Evolutionary conservation across 2,113 vertebrate genomes (phyloP).

Genomic region (Takifugu flavidus): DNA sequence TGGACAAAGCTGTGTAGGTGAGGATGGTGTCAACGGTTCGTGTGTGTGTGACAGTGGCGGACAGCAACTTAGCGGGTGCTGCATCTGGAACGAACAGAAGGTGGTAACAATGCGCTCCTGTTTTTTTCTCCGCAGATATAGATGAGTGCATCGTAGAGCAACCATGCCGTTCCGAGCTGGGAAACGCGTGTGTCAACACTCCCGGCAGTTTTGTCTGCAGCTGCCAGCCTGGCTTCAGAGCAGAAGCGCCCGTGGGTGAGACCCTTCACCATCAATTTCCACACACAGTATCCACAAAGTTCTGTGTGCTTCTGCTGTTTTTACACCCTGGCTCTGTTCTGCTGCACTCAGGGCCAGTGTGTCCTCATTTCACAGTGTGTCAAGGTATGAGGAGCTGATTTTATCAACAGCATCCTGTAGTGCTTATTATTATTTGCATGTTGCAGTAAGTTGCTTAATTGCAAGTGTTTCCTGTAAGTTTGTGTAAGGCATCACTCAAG

Average conservation of each 20-base stretch:
- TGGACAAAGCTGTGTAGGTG: constrained; percentile 72
- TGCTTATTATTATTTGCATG: not conserved
- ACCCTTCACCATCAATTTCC: constrained; percentile 3
- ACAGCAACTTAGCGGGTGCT: too few species aligned
- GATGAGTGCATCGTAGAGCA: constrained; percentile 79
- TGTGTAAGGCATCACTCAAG: not conserved
- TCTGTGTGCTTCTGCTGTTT: constrained; percentile 1
- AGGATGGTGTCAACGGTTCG: constrained; percentile 22
- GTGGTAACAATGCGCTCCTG: not conserved
- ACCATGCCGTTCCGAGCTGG: constrained; percentile 70
- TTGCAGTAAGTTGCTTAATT: constrained; percentile 12
- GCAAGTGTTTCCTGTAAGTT: not conserved
- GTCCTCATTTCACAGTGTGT: constrained; percentile 48
- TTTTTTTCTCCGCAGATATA: constrained; percentile 61
- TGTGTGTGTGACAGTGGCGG: not conserved
- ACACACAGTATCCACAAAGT: too few species aligned
- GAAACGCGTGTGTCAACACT: constrained; percentile 77
- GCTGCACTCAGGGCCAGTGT: constrained; percentile 46
- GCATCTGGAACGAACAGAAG: too few species aligned
- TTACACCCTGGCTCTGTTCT: not conserved
- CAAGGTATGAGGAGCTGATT: constrained; percentile 45
- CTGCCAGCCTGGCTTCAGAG: constrained; percentile 74
- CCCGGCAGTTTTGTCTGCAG: constrained; percentile 74
- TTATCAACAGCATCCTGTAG: not conserved
- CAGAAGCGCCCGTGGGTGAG: constrained; percentile 62